phyloP scores from a whole-genome alignment of 2,888 invertebrate species.

The Euplagia quadripunctaria region DNA sequence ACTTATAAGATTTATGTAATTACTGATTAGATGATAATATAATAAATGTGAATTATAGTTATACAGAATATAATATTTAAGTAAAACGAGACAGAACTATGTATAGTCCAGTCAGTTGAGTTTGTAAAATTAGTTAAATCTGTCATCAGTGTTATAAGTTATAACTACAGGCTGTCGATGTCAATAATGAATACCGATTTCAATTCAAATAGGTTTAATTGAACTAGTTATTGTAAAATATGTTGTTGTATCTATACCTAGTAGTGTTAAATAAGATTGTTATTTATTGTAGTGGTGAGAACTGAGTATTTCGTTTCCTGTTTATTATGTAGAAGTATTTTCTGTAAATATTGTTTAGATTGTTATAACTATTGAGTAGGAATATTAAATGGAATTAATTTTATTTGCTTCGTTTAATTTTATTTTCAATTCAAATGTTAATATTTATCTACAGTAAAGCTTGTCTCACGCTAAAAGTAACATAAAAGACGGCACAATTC shows the following conservation, averaged over 20 bases:
- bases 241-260: conserved; percentile 58
- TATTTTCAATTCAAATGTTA: background rate
- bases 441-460: background rate
- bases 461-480: background rate
- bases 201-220: conserved; percentile 5
- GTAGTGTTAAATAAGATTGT: conserved; percentile 63
- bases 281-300: conserved; percentile 79
- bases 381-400: conserved; percentile 72
- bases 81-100: conserved; percentile 3
- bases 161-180: background rate
- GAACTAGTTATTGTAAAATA: conserved; percentile 47
- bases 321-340: conserved; percentile 67
- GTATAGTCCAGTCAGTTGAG: background rate
- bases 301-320: conserved; percentile 66
- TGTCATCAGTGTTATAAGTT: conserved; percentile 5
- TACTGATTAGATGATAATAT: conserved; percentile 43
- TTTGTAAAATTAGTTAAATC: conserved; percentile 3
- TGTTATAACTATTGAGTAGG: conserved; percentile 74
- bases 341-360: conserved; percentile 81
- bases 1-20: conserved; percentile 64
- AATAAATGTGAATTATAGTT: conserved; percentile 36
- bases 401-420: conserved; percentile 52
- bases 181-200: conserved; percentile 1
- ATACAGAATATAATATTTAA: conserved; percentile 12
- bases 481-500: background rate